Base-by-base conservation (phyloP, 1,140 invertebrate species). In the Delia radicum region DNA sequence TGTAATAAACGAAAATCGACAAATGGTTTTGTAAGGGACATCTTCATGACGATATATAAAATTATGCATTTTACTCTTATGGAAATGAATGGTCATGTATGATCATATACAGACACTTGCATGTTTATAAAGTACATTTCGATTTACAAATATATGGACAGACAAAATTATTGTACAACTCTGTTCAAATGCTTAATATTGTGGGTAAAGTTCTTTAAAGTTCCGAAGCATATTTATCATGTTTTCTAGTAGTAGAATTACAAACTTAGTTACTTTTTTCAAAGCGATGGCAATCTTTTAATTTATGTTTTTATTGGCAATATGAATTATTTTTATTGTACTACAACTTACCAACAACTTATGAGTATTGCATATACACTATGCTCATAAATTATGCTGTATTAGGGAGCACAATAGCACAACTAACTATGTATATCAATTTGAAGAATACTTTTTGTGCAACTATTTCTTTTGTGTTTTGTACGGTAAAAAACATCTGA, bases 261-360 rank as follows among this genome's bases (percentile, higher is more conserved):
- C n/a, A n/a, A n/a, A 21, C 5, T 15, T 42, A 55, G 48, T 55
- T 55, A 55, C 18, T 55, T 55, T 55, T 7, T 21, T 55, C 24
- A 55, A 55, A 21, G 48, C 48, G 48, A 55, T 55, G 8, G 48
- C 18, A n/a, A 55, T 55, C 48, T 55, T 55, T 55, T 55, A 55
- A 55, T 55, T 55, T 55, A 55, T 55, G 48, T 10, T 55, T 55
- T 55, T 55, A 55, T 55, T 55, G 48, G 48, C 48, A 55, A 55
- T 55, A 55, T 55, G 48, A 55, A 55, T 55, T 55, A 55, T 55
- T 21, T 55, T 55, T 55, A 55, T 55, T 55, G 48, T 18, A 21
- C 48, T 55, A 55, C 48, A 21, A 55, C 24, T 55, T 21, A 55
- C 48, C 48, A 55, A n/a, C 48, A 55, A 55, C 48, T 55, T 55